A percentile compares a stretch with the other conserved stretches of the same genome.
Conservation (phyloP, 2,797 vertebrate genomes). For the Capromys pilorides region DNA sequence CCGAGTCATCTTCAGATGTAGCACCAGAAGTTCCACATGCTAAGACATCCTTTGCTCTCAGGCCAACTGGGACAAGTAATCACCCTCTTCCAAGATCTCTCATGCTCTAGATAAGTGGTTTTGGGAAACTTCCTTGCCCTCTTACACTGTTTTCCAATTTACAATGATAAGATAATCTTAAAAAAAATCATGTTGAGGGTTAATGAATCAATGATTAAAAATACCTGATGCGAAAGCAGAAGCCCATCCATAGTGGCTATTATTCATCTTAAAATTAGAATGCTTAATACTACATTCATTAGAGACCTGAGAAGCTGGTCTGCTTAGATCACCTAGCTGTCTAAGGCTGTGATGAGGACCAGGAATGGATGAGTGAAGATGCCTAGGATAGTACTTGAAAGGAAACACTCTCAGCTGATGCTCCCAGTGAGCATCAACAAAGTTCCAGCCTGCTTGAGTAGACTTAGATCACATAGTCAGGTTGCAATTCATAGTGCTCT, state of each 20-base stretch:
- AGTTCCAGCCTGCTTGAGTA: neutral
- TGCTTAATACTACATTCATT: neutral
- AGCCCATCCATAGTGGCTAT: neutral
- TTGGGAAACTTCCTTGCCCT: neutral
- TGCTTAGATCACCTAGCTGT: neutral
- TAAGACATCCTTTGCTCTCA: neutral
- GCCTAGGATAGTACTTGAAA: neutral
- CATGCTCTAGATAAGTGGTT: neutral
- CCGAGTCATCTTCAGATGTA: neutral
- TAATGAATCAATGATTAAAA: neutral
- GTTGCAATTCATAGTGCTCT: neutral
- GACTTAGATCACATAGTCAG: neutral
- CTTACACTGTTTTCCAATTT: neutral
- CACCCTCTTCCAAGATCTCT: neutral
- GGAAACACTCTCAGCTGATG: neutral
- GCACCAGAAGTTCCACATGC: neutral
- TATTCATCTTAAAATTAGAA: neutral
- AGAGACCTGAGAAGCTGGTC: neutral
- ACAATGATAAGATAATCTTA: neutral
- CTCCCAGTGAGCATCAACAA: neutral
- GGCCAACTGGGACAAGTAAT: neutral
- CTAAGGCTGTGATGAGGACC: neutral
- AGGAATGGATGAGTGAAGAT: neutral
- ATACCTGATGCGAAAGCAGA: neutral
- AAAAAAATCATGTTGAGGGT: neutral